Evolutionary conservation across 2,113 vertebrate genomes (phyloP), one percentile per base, ranked within the genome.

Genomic region (Ictalurus furcatus): DNA sequence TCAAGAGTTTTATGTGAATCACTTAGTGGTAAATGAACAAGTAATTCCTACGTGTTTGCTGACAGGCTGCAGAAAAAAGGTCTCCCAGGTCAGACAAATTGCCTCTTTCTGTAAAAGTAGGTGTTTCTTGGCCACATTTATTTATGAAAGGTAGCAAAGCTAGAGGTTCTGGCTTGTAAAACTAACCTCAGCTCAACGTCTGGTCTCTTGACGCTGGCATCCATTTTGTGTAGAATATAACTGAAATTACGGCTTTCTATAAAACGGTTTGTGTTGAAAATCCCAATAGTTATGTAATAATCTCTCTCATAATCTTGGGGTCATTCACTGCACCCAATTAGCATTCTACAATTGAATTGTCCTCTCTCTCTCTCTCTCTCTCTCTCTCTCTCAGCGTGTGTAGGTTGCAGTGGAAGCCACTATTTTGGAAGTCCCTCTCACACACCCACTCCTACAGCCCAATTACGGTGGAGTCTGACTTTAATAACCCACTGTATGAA

Each of bases 401-500:
- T 92, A 95, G 94, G 95, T 94, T 97, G 93, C 97, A 97, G 89
- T 97, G 97, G 93, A 98, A 98, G 92, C 97, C 97, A 0, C 94
- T 97, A 71, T 98, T 98, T 84, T 96, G 97, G 94, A 97, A 98
- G 92, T 97, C 97, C 12, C 96, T 97, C 13, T 96, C 97, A 86
- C 97, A 97, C 91, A 97, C 97, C 83, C 97, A 98, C 92, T 97
- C 97, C 74, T 98, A 98, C 93, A 97, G 97, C 92, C 97, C 97
- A 56, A 97, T 98, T 84, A 97, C 97, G 0, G 97, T 98, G 85
- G 97, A 98, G 92, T 97, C 97, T 0, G 97, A 98, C 92, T 98
- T 98, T 92, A 98, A 97, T 96, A 98, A 98, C 90, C 97, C 97
- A 58, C 95, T 98, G n/a, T 98, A 98, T 88, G 97, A 98, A 94